Conservation (phyloP, 2,797 vertebrate species). For the Borostomias antarcticus region DNA sequence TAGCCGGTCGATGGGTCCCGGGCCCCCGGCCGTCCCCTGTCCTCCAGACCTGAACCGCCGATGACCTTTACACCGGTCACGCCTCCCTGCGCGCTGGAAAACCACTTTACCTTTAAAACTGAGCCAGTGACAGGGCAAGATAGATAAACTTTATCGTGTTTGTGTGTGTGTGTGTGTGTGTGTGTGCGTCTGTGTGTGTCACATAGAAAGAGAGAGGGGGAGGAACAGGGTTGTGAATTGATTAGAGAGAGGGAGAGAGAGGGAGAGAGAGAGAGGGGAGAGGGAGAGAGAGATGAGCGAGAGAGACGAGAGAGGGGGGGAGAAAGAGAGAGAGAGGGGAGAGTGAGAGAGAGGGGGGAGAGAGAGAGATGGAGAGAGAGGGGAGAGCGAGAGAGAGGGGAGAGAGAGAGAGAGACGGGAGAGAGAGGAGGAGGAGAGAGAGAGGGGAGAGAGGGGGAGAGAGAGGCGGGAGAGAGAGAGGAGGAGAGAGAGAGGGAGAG, state of each 20-base stretch:
- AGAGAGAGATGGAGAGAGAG: not conserved
- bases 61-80: conserved; percentile 22
- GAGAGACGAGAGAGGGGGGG: not conserved
- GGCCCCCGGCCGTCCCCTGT: not conserved
- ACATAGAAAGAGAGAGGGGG: too few relatives aligned
- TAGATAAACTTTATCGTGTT: not conserved
- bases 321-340: not conserved
- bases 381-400: not conserved
- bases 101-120: conserved; percentile 27
- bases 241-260: too few relatives aligned
- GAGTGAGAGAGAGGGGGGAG: not conserved
- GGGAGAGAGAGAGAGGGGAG: not conserved
- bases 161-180: not conserved
- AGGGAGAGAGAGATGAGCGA: too few relatives aligned
- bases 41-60: conserved; percentile 24
- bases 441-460: not conserved
- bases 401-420: not conserved
- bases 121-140: not conserved
- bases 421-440: not conserved
- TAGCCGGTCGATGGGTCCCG: conserved; percentile 19
- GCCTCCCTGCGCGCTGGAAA: not conserved
- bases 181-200: too few relatives aligned
- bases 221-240: not conserved
- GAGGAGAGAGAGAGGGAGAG: not conserved
- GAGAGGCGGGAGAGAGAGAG: not conserved